A percentile compares a stretch with the other conserved stretches of the same genome.
Conservation (phyloP, 2,113 vertebrate species). For the Caretta caretta region DNA sequence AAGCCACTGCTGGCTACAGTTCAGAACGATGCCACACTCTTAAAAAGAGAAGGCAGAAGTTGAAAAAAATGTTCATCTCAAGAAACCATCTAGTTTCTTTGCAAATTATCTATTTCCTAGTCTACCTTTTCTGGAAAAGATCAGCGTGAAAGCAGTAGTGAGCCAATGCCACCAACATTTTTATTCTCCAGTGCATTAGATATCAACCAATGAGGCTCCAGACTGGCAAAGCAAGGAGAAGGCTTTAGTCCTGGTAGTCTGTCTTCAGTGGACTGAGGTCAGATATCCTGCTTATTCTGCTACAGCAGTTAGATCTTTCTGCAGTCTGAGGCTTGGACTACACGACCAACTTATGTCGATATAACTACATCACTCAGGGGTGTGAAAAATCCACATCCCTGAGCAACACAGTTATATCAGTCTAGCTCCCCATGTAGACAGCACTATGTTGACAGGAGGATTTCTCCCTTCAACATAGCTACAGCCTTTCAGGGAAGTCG, state of each 20-base stretch:
- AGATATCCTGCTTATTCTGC: neutral
- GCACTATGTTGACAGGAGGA: neutral
- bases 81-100: neutral
- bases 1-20: neutral
- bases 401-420: neutral
- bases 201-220: neutral
- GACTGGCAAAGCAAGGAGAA: neutral
- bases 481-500: neutral
- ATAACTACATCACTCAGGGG: too few species aligned
- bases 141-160: fast-evolving
- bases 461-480: neutral
- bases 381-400: neutral
- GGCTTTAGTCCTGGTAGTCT: neutral
- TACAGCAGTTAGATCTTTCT: neutral
- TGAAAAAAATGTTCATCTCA: neutral
- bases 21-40: neutral
- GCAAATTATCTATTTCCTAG: neutral
- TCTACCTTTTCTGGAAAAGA: neutral
- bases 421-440: neutral
- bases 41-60: neutral
- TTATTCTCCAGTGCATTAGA: neutral
- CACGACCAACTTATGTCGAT: neutral
- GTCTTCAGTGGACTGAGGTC: neutral
- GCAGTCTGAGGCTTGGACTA: neutral
- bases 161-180: fast-evolving